These are phyloP conservation scores for Pomacea maculata DNA, from an alignment of 1,140 invertebrate genomes.

Conservation along the genomic window DNA sequence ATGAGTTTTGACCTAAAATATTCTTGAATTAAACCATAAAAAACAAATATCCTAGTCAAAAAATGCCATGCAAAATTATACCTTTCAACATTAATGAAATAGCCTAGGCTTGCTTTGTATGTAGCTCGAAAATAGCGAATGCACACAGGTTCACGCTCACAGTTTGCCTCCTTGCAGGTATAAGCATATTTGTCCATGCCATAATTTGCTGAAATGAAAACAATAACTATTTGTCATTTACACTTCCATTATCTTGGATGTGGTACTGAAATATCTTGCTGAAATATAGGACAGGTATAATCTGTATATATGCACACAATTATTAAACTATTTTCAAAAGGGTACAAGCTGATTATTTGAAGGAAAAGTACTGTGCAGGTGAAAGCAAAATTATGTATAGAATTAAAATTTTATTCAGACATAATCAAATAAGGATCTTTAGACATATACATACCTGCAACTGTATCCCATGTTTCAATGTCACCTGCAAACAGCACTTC, in stretches of 20 bases:
- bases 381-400: background rate
- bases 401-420: background rate
- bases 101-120: background rate
- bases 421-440: background rate
- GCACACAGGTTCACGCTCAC: conserved; percentile 31
- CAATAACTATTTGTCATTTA: background rate
- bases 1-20: background rate
- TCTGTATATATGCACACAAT: background rate
- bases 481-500: conserved; percentile 24
- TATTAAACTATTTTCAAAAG: background rate
- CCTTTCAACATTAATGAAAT: conserved; percentile 23
- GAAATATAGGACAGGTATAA: background rate
- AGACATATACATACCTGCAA: conserved; percentile 22
- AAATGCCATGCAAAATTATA: background rate
- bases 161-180: conserved; percentile 13
- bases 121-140: conserved; percentile 20
- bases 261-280: background rate
- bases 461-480: conserved; percentile 21
- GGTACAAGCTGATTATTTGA: background rate
- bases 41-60: no score
- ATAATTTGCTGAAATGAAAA: conserved; percentile 68
- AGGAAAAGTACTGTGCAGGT: no score
- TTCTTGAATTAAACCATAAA: background rate
- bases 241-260: background rate
- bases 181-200: conserved; percentile 27